Evolutionary conservation across 2,113 vertebrate genomes (phyloP).

Genomic region (Lynx canadensis): DNA sequence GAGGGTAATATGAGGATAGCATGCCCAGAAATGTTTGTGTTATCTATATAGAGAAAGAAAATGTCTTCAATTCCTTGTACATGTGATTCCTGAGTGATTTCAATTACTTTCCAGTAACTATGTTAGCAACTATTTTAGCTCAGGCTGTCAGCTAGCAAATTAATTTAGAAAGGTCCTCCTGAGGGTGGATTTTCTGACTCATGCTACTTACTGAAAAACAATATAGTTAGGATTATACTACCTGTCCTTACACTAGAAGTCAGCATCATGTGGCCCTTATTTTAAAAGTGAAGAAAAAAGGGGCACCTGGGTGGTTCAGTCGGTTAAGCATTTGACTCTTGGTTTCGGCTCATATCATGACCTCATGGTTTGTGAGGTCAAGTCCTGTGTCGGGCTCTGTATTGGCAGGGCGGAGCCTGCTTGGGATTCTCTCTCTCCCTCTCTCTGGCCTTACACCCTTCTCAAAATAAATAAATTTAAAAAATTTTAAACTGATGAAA

Average conservation of each 20-base stretch:
- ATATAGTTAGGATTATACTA: not conserved
- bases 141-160: not conserved
- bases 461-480: too few relatives aligned
- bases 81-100: not conserved
- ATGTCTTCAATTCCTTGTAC: not conserved
- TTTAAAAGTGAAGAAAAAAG: not conserved
- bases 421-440: too few relatives aligned
- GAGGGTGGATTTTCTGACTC: not conserved
- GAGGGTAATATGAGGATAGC: not conserved
- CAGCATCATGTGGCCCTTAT: not conserved
- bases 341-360: too few relatives aligned
- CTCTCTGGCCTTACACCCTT: too few relatives aligned
- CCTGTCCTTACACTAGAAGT: not conserved
- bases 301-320: too few relatives aligned
- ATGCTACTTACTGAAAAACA: not conserved
- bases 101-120: not conserved
- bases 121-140: not conserved
- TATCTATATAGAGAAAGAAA: not conserved
- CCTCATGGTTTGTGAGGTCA: too few relatives aligned
- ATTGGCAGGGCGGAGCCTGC: too few relatives aligned
- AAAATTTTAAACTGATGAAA: not conserved
- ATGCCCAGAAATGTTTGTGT: not conserved
- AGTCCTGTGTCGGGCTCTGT: too few relatives aligned
- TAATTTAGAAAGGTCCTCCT: not conserved
- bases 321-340: too few relatives aligned